Evolutionary conservation across 2,888 invertebrate species (phyloP).

Genomic region (Julus scanicus): DNA sequence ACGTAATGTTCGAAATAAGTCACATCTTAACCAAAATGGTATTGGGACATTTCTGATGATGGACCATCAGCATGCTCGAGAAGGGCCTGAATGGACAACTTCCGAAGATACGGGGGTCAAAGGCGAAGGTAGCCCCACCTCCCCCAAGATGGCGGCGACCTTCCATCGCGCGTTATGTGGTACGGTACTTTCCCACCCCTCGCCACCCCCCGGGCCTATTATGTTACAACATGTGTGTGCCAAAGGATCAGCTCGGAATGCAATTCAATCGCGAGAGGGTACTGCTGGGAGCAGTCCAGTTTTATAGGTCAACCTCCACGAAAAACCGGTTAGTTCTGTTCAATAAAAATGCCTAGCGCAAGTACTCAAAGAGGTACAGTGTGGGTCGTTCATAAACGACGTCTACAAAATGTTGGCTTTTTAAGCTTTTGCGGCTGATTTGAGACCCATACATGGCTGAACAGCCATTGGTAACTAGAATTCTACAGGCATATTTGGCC

Average conservation of each 20-base stretch:
- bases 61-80: too few relatives aligned
- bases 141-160: constrained; percentile 12
- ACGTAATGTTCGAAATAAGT: too few relatives aligned
- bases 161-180: neutral
- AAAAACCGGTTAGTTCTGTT: neutral
- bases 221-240: neutral
- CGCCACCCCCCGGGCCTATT: constrained; percentile 26
- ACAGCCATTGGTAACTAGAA: too few relatives aligned
- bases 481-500: too few relatives aligned
- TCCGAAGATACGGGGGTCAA: neutral
- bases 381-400: neutral
- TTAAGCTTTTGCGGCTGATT: too few relatives aligned
- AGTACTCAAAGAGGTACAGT: neutral
- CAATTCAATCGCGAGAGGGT: constrained; percentile 27
- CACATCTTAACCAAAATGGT: too few relatives aligned
- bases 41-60: too few relatives aligned
- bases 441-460: too few relatives aligned
- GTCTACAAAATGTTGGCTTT: neutral
- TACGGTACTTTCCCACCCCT: neutral
- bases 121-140: neutral
- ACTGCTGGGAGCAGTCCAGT: constrained; percentile 16
- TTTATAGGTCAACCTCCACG: constrained; percentile 10
- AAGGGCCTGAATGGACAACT: neutral
- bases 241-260: neutral
- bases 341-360: neutral